Evolutionary conservation across 2,888 invertebrate genomes (phyloP).

Genomic region (Alloscopus bannaensis): DNA sequence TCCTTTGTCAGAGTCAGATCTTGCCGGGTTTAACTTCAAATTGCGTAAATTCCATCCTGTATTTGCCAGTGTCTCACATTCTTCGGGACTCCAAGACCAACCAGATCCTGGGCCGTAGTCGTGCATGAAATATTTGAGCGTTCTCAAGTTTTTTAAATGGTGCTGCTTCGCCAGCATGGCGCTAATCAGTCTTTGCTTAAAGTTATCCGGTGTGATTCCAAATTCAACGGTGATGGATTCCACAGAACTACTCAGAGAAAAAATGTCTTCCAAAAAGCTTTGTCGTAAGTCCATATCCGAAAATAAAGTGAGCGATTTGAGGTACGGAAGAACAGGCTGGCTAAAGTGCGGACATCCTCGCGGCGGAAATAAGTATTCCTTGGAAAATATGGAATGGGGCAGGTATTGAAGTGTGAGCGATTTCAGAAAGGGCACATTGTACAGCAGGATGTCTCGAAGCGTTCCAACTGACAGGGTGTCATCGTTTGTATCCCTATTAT

Average conservation of each 20-base stretch:
- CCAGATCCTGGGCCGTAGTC: conserved; percentile 62
- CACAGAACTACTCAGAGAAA: conserved; percentile 45
- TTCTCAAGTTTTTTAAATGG: conserved; percentile 53
- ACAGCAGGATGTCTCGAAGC: conserved; percentile 61
- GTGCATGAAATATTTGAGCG: conserved; percentile 68
- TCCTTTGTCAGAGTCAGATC: conserved; percentile 37
- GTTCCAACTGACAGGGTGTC: conserved; percentile 45
- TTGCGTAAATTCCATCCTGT: conserved; percentile 46
- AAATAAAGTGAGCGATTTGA: conserved; percentile 61
- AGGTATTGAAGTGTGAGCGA: conserved; percentile 59
- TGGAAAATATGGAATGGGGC: conserved; percentile 53
- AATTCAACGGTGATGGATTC: conserved; percentile 63
- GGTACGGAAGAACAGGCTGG: conserved; percentile 41
- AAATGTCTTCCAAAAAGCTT: conserved; percentile 55
- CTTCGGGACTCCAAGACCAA: conserved; percentile 66
- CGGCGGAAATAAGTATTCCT: conserved; percentile 56
- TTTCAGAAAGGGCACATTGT: conserved; percentile 62
- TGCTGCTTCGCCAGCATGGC: conserved; percentile 48
- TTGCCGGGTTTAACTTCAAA: conserved; percentile 65
- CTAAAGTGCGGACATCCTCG: conserved; percentile 49
- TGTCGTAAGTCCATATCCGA: conserved; percentile 60
- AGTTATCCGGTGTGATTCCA: conserved; percentile 64
- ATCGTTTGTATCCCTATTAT: conserved; percentile 60
- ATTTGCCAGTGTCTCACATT: conserved; percentile 54
- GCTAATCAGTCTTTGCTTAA: conserved; percentile 53